Conservation (phyloP, 2,113 vertebrate species). For the Engraulis encrasicolus region DNA sequence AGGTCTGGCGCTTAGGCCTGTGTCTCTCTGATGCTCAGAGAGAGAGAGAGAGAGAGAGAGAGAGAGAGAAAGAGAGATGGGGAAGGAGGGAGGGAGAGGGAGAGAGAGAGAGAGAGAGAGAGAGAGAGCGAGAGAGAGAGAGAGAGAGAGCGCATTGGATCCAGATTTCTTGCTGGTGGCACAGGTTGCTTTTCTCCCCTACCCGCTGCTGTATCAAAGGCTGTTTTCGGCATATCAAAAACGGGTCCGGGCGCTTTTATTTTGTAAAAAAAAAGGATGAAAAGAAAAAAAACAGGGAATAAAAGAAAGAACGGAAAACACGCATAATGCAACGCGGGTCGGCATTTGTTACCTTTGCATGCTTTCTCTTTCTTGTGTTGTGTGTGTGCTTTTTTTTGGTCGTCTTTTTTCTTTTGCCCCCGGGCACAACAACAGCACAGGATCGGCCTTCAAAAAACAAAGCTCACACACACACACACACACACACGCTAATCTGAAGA, state of each 20-base stretch:
- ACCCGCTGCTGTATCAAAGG: constrained; percentile 20
- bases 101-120: too few relatives aligned
- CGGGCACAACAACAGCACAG: constrained; percentile 1
- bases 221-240: constrained; percentile 6
- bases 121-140: too few relatives aligned
- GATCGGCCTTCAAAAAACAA: constrained; percentile 33
- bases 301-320: neutral
- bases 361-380: neutral
- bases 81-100: too few relatives aligned
- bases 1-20: neutral
- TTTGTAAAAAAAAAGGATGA: too few relatives aligned
- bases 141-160: constrained; percentile 74
- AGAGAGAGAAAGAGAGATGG: too few relatives aligned
- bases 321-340: neutral
- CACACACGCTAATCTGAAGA: constrained; percentile 29
- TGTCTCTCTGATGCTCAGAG: constrained; percentile 69
- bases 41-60: too few relatives aligned
- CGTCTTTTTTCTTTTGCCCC: constrained; percentile 10
- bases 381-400: neutral
- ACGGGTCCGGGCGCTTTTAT: constrained; percentile 11
- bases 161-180: constrained; percentile 68
- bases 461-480: constrained; percentile 18
- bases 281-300: too few relatives aligned
- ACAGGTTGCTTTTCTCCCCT: constrained; percentile 47
- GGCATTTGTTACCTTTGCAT: constrained; percentile 26